Conservation (phyloP, 2,888 invertebrate genomes). For the Protonemura montana region DNA sequence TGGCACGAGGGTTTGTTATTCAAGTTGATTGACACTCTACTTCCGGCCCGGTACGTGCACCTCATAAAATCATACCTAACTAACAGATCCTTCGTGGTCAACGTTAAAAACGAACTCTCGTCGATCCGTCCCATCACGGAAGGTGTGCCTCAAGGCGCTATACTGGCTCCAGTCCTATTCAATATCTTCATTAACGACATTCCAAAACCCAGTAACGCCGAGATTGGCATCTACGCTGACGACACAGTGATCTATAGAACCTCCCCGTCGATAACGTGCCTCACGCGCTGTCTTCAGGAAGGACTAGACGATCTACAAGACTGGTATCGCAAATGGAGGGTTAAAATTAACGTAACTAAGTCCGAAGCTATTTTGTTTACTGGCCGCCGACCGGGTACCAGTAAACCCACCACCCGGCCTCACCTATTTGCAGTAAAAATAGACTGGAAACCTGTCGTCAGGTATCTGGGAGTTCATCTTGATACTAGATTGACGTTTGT, state of each 20-base stretch:
- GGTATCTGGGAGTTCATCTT: background rate
- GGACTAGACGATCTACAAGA: constrained; percentile 25
- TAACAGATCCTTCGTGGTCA: constrained; percentile 51
- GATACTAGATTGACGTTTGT: background rate
- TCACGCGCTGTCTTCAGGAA: constrained; percentile 37
- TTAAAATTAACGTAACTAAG: constrained; percentile 46
- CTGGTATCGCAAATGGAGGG: constrained; percentile 46
- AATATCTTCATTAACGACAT: constrained; percentile 51
- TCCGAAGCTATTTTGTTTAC: constrained; percentile 46
- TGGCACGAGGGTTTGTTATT: constrained; percentile 54
- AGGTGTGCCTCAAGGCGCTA: constrained; percentile 53
- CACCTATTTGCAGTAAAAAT: background rate
- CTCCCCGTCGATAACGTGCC: background rate
- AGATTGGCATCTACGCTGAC: constrained; percentile 48
- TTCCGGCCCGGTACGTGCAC: constrained; percentile 50
- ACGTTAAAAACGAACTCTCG: constrained; percentile 48
- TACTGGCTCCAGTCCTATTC: constrained; percentile 52
- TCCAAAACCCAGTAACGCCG: constrained; percentile 47
- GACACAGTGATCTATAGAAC: constrained; percentile 46
- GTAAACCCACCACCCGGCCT: background rate
- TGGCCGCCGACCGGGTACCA: background rate
- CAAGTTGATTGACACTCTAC: constrained; percentile 51
- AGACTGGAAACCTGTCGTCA: background rate
- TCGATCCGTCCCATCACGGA: constrained; percentile 47
- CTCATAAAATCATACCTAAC: constrained; percentile 51